A percentile compares a stretch with the other conserved stretches of the same genome.
phyloP scores from a whole-genome alignment of 2,888 invertebrate genomes.

The Lordiphosa fenestrarum region DNA sequence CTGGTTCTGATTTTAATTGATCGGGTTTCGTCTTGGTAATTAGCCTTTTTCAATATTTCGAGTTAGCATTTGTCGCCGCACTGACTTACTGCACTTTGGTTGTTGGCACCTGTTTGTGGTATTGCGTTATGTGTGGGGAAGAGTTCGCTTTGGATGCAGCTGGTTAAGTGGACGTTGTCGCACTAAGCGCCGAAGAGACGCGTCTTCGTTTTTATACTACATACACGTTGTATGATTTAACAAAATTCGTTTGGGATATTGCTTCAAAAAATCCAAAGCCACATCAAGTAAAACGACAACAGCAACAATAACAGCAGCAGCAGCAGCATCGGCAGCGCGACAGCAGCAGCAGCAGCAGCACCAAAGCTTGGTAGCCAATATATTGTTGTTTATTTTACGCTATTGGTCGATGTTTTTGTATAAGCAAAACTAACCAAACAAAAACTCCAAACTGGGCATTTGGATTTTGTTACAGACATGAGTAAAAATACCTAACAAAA shows the following conservation, averaged over 20 bases:
- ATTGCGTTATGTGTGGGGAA: slow-evolving; percentile 24
- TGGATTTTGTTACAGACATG: slow-evolving; percentile 8
- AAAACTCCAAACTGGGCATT: slow-evolving; percentile 22
- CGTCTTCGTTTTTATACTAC: slow-evolving; percentile 78
- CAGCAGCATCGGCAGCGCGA: background rate
- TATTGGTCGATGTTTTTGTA: slow-evolving; percentile 32
- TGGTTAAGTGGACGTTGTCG: slow-evolving; percentile 73
- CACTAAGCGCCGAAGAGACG: slow-evolving; percentile 74
- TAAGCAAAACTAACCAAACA: slow-evolving; percentile 18
- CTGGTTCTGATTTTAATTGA: slow-evolving; percentile 1
- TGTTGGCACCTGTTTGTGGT: slow-evolving; percentile 41
- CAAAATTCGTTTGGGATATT: slow-evolving; percentile 65
- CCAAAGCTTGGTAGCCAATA: slow-evolving; percentile 43
- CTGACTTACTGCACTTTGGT: slow-evolving; percentile 18
- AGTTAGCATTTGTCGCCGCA: slow-evolving; percentile 7
- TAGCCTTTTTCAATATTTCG: background rate
- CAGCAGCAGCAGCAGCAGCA: slow-evolving; percentile 15
- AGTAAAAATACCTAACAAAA: background rate
- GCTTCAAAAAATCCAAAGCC: slow-evolving; percentile 66
- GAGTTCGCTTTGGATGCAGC: slow-evolving; percentile 35
- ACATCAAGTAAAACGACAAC: slow-evolving; percentile 48
- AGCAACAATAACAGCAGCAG: slow-evolving; percentile 23
- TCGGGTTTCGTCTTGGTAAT: slow-evolving; percentile 6
- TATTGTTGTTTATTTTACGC: slow-evolving; percentile 59
- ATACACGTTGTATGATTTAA: slow-evolving; percentile 70